Base-by-base conservation (phyloP, 1,140 invertebrate species). In the Drosophila mauritiana region DNA sequence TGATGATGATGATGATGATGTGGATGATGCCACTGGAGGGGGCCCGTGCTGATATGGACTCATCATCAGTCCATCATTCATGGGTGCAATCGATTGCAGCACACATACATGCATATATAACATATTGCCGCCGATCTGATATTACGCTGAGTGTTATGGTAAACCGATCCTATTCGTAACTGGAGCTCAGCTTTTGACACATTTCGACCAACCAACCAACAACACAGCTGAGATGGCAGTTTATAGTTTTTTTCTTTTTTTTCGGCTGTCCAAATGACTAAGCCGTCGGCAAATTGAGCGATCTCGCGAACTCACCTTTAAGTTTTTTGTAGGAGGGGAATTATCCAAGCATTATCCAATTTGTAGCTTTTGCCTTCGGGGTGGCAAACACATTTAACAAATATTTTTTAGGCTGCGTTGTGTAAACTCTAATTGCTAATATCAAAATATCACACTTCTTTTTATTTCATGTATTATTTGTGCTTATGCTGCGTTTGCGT, bases 341-440 rank as follows among this genome's bases (percentile, higher is more conserved):
- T 86, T 83, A 86, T 86, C 83, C 83, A 77, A 88, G 84, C 82
- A 88, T 88, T 88, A 88, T 88, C 83, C 83, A 83, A 83, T 67
- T 68, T 63, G 48, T 53, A 36, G 59, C 53, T 67, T 17, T 31
- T 56, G 59, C 68, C 58, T 34, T 22, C 8, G 10, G 43, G 48
- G 20, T 31, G 67, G 55, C 54, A 27, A 13, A 67, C 79, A 81
- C 64, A 81, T 83, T 82, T 56, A 81, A 63, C 48, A 68, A 42
- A 31, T 46, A 64, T 57, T 48, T 67, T 74, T 36, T 62, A 17
- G 22, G 64, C 59, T 65, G 46, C 70, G 57, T 49, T 68, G 69
- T 79, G 74, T 79, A 89, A 77, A 76, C 67, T 85, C 84, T 85
- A 80, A 88, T 88, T 82, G 75, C 83, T 88, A 86, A 88, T 83